These are phyloP conservation scores for Diadegma fenestrale DNA, from an alignment of 2,888 invertebrate species.

Conservation along the genomic window DNA sequence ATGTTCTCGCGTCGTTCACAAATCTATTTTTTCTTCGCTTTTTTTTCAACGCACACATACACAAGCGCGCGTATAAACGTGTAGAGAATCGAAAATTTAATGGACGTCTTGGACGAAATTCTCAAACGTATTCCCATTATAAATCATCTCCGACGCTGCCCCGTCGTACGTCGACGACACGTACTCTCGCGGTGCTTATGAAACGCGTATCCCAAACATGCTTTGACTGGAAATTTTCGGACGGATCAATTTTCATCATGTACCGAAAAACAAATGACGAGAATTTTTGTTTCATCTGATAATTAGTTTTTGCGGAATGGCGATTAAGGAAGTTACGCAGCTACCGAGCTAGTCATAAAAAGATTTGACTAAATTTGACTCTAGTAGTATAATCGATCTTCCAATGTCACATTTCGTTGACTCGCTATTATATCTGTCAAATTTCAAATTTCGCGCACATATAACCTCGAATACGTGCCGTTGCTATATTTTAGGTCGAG, in stretches of 20 bases:
- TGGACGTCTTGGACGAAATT: conserved; percentile 37
- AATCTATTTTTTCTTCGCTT: conserved; percentile 32
- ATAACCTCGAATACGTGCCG: no score
- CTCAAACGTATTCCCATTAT: conserved; percentile 8
- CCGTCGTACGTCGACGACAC: conserved; percentile 1
- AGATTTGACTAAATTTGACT: no score
- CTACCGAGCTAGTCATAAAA: no score
- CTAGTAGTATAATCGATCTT: no score
- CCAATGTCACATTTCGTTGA: no score
- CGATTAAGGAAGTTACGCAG: no score
- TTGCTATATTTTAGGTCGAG: no score
- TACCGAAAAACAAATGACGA: background rate
- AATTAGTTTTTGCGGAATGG: background rate
- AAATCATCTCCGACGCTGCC: conserved; percentile 14
- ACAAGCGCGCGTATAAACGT: background rate
- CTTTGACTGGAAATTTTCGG: background rate
- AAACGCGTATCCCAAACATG: background rate
- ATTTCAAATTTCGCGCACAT: no score
- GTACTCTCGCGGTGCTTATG: background rate
- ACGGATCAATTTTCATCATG: background rate
- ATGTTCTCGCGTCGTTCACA: conserved; percentile 25
- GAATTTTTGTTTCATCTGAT: background rate
- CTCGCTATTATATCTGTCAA: no score
- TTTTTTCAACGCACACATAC: background rate
- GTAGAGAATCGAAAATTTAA: conserved; percentile 33